Evolutionary conservation across 2,888 invertebrate species (phyloP).

Genomic region (Phasia obesa): DNA sequence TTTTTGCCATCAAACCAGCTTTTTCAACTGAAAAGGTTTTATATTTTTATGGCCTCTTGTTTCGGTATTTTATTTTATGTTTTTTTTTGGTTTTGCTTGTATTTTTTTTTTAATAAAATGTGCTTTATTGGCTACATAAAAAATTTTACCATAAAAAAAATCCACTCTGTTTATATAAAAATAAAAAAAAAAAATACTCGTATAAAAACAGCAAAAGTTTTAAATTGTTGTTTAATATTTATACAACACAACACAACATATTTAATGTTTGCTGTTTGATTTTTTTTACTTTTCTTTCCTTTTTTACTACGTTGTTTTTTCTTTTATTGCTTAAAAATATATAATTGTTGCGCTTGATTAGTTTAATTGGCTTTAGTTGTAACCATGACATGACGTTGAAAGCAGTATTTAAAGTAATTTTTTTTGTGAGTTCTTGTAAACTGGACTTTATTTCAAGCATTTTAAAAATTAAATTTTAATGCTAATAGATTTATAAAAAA

Average conservation of each 20-base stretch:
- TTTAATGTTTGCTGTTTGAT: slow-evolving; percentile 40
- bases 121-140: slow-evolving; percentile 60
- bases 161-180: neutral
- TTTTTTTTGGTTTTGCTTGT: slow-evolving; percentile 36
- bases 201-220: slow-evolving; percentile 52
- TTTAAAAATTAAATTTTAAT: too few relatives aligned
- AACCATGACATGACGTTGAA: slow-evolving; percentile 49
- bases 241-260: slow-evolving; percentile 31
- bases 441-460: neutral
- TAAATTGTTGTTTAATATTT: slow-evolving; percentile 62
- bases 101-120: slow-evolving; percentile 43
- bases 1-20: neutral
- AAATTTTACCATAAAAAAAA: slow-evolving; percentile 43
- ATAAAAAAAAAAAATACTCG: neutral
- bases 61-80: slow-evolving; percentile 57
- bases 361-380: slow-evolving; percentile 68
- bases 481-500: too few relatives aligned
- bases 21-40: slow-evolving; percentile 25
- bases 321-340: slow-evolving; percentile 27
- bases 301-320: neutral
- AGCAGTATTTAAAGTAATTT: slow-evolving; percentile 6
- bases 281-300: neutral
- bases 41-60: slow-evolving; percentile 65
- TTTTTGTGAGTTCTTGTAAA: neutral
- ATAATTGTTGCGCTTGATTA: slow-evolving; percentile 69